Conservation (phyloP, 2,113 vertebrate genomes). For the Dolichotis patagonum region DNA sequence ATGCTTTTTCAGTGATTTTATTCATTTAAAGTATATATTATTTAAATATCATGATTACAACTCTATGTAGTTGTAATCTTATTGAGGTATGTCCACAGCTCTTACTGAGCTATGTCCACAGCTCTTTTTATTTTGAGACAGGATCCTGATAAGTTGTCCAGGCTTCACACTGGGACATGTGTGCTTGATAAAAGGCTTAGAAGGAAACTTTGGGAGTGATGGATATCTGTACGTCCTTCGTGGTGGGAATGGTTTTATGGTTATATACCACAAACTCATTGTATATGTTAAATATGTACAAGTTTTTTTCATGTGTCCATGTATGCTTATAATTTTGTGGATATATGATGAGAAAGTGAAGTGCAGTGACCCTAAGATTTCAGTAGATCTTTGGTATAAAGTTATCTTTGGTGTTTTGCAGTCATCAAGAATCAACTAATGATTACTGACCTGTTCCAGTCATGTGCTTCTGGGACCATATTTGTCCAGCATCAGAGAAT, state of each 20-base stretch:
- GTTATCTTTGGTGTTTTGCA: background rate
- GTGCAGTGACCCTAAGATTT: background rate
- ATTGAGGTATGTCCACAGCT: background rate
- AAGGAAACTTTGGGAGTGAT: background rate
- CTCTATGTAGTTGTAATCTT: too few species aligned
- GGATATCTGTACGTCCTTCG: background rate
- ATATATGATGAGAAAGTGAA: background rate
- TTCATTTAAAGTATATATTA: background rate
- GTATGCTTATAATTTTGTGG: too few species aligned
- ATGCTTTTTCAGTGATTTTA: background rate
- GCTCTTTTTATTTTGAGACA: background rate
- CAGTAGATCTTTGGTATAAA: slow-evolving; percentile 7
- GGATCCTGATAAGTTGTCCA: background rate
- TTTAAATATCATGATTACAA: background rate
- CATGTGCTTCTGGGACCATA: background rate
- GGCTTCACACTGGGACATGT: background rate
- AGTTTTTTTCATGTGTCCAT: background rate
- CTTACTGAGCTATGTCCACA: background rate
- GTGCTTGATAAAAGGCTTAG: background rate
- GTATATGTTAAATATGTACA: background rate
- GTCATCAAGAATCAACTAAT: background rate
- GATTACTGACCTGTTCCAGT: background rate
- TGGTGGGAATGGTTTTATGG: background rate
- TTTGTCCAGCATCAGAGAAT: background rate
- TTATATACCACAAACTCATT: background rate